Base-by-base conservation (phyloP, 2,888 invertebrate species). In the Caradrina kadenii region DNA sequence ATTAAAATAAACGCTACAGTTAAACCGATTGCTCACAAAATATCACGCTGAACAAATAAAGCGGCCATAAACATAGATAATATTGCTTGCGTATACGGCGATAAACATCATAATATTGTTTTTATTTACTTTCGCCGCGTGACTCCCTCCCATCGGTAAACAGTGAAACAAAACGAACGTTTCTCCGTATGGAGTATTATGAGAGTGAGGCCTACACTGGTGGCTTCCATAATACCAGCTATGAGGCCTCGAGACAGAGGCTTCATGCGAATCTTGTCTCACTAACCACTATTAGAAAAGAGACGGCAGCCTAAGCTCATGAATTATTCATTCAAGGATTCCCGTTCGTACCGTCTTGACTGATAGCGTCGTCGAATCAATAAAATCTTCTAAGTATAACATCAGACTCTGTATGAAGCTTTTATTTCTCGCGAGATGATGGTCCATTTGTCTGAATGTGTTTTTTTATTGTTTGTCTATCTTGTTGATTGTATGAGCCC, bases 241-340 rank as follows among this genome's bases (percentile, higher is more conserved):
- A 87, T 87, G 81, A 86, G 77, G 75, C 76, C 70, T 67, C 45
- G 45, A 54, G 67, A 53, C 53, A 42, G 56, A 55, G 13, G 31
- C 83, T 83, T 78, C 80, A 82, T 76, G 84, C 72, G 74, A 60
- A 82, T 83, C 86, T 87, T 89, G 89, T 89, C 87, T 87, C 85
- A 82, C 88, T 87, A 87, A 87, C 90, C 88, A 87, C 90, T 90
- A 91, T 91, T 89, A 89, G 87, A 85, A 78, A 81, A 81, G 83
- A 87, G 87, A 76, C 69, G 85, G 80, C 82, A 80, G 80, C 80
- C 81, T 83, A 83, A 79, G 80, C 82, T 86, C 83, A 90, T 91
- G 86, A 89, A 91, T 91, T 87, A 91, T 90, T 90, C 86, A 91
- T 88, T 81, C 79, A 84, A 79, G 88, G 89, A 87, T 89, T 87